Conservation (phyloP, 2,797 vertebrate genomes). For the Anas georgica region DNA sequence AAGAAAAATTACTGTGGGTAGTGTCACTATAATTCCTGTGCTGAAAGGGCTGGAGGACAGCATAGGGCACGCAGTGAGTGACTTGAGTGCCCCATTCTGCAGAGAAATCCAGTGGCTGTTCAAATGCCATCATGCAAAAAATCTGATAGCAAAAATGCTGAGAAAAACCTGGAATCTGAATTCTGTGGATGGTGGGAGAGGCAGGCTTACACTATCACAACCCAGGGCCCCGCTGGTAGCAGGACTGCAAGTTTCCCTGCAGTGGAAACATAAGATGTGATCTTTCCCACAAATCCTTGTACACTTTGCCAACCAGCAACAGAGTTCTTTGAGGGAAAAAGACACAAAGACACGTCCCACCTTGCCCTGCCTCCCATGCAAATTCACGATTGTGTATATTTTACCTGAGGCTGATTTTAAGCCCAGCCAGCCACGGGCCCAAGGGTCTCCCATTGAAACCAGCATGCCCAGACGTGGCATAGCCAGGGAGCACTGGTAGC, state of each 20-base stretch:
- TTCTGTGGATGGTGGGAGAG: neutral
- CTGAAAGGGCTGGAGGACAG: neutral
- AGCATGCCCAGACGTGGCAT: neutral
- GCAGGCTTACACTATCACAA: neutral
- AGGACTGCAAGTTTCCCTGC: neutral
- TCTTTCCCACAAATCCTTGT: neutral
- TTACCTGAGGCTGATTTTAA: neutral
- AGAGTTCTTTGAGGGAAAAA: neutral
- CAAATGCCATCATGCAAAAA: neutral
- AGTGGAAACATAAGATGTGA: neutral
- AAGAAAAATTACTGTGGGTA: neutral
- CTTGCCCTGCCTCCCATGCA: neutral
- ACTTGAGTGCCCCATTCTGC: no score
- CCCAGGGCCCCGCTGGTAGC: neutral
- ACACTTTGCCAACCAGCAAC: neutral
- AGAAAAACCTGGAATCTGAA: neutral
- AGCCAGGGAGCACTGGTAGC: neutral
- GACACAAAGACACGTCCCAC: no score
- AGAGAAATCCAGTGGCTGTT: neutral
- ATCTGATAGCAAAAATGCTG: neutral
- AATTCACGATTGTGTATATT: neutral
- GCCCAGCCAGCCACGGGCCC: no score
- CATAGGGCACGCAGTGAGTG: neutral
- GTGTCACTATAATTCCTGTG: neutral
- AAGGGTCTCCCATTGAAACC: fast-evolving